Evolutionary conservation across 1,140 invertebrate species (phyloP).

Genomic region (Holcopasites calliopsidis): DNA sequence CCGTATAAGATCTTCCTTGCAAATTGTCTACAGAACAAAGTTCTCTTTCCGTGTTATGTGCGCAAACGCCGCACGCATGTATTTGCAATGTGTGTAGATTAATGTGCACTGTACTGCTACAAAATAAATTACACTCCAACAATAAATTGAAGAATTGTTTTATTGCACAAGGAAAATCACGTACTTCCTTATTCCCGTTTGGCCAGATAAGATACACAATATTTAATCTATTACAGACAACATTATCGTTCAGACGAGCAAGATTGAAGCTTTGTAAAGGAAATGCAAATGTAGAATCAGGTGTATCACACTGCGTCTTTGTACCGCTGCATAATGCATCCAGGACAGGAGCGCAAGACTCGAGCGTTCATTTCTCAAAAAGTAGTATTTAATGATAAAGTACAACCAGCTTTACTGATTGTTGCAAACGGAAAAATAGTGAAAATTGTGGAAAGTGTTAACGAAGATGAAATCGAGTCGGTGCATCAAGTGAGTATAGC

Average conservation of each 20-base stretch:
- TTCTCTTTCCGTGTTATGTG: neutral
- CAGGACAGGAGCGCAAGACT: no score
- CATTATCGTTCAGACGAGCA: neutral
- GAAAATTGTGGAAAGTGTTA: neutral
- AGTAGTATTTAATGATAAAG: no score
- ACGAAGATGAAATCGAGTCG: neutral
- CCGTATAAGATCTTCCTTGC: slow-evolving; percentile 56
- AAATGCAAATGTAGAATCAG: neutral
- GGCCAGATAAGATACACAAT: neutral
- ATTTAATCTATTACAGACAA: neutral
- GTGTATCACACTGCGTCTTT: no score
- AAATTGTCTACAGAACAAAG: neutral
- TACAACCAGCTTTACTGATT: no score
- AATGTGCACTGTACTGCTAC: neutral
- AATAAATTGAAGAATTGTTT: neutral
- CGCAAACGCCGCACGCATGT: neutral
- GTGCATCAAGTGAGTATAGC: neutral
- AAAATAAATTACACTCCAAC: slow-evolving; percentile 3
- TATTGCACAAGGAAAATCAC: neutral
- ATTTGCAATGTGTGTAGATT: neutral
- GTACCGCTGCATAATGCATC: no score
- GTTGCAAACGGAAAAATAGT: no score
- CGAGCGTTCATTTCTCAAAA: no score
- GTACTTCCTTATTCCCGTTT: neutral
- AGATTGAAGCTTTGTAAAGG: no score